phyloP scores from a whole-genome alignment of 2,797 vertebrate species.

The Chrosomus eos region DNA sequence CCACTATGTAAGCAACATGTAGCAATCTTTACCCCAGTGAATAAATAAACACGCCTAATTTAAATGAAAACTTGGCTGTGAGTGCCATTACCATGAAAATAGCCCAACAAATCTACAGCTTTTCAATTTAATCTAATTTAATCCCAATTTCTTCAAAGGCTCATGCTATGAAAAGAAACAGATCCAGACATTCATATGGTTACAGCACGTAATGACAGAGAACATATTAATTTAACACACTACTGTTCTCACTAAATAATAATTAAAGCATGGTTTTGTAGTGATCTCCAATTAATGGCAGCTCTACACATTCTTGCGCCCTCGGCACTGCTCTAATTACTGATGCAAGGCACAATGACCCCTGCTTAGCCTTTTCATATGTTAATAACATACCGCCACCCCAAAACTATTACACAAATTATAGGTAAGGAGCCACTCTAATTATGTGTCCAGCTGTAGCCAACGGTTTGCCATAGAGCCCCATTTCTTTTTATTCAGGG shows the following conservation, averaged over 20 bases:
- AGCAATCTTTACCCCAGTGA: constrained; percentile 58
- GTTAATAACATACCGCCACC: constrained; percentile 82
- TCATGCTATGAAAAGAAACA: constrained; percentile 77
- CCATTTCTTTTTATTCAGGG: constrained; percentile 42
- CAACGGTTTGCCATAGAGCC: constrained; percentile 73
- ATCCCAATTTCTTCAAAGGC: constrained; percentile 79
- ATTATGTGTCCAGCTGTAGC: constrained; percentile 81
- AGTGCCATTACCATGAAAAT: constrained; percentile 73
- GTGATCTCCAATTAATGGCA: constrained; percentile 82
- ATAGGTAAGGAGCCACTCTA: constrained; percentile 81
- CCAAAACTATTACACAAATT: constrained; percentile 85
- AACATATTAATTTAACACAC: constrained; percentile 79
- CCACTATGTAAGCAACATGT: constrained; percentile 51
- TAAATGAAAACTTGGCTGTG: constrained; percentile 65
- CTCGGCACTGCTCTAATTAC: constrained; percentile 78
- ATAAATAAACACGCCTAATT: constrained; percentile 66
- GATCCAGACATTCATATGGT: constrained; percentile 76
- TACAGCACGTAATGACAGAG: constrained; percentile 74
- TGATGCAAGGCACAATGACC: constrained; percentile 78
- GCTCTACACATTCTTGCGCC: constrained; percentile 83
- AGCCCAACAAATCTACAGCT: constrained; percentile 65
- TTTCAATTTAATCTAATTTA: constrained; percentile 81
- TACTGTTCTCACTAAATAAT: constrained; percentile 79
- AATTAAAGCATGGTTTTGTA: constrained; percentile 84
- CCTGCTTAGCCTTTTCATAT: constrained; percentile 84